phyloP scores from a whole-genome alignment of 2,888 invertebrate genomes.

The Ophion obscuratus region DNA sequence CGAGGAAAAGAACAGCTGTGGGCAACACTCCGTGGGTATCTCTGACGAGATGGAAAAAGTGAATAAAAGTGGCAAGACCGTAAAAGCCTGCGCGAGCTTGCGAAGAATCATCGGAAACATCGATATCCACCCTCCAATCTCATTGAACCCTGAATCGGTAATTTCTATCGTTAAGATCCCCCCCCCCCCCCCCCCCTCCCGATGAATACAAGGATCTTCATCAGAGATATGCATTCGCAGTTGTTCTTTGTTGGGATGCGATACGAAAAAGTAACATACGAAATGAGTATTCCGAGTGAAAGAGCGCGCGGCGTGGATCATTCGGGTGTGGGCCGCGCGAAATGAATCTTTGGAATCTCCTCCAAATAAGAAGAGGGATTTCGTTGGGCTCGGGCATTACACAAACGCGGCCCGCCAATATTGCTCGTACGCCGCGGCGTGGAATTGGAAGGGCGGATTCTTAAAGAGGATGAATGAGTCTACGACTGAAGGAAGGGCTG shows the following conservation, averaged over 20 bases:
- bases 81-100: background rate
- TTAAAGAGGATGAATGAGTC: too few species aligned
- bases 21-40: background rate
- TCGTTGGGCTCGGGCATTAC: constrained; percentile 24
- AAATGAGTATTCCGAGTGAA: too few species aligned
- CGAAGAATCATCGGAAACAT: background rate
- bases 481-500: too few species aligned
- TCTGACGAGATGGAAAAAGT: background rate
- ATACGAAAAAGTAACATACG: too few species aligned
- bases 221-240: background rate
- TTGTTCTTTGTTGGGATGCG: too few species aligned
- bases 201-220: background rate
- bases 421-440: background rate
- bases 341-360: constrained; percentile 17
- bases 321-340: background rate
- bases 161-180: background rate
- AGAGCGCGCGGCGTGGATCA: too few species aligned
- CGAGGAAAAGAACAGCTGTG: background rate
- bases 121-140: background rate
- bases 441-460: too few species aligned
- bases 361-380: constrained; percentile 40
- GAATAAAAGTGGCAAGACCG: background rate
- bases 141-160: background rate
- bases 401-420: constrained; percentile 28
- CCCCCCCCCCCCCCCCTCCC: background rate